phyloP scores from a whole-genome alignment of 2,797 vertebrate species.

The Xenopus petersii region DNA sequence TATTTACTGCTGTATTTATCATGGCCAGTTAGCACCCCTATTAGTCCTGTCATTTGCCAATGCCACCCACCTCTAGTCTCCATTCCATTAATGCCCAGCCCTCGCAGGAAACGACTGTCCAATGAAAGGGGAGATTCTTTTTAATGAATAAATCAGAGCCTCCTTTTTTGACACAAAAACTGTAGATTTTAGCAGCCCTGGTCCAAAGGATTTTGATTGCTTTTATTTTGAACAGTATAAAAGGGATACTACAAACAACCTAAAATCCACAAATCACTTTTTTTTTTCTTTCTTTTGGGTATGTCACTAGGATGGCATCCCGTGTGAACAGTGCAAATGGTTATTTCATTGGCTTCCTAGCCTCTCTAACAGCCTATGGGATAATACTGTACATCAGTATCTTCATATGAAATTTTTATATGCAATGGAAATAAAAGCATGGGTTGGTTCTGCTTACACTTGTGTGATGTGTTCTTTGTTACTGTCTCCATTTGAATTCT shows the following conservation, averaged over 20 bases:
- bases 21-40: slow-evolving; percentile 8
- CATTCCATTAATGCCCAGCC: slow-evolving; percentile 67
- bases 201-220: slow-evolving; percentile 90
- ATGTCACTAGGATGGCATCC: slow-evolving; percentile 91
- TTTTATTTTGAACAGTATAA: slow-evolving; percentile 82
- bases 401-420: slow-evolving; percentile 99
- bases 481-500: no score
- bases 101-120: slow-evolving; percentile 56
- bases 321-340: slow-evolving; percentile 93
- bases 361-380: slow-evolving; percentile 97
- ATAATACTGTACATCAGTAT: slow-evolving; percentile 97
- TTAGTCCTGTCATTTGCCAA: slow-evolving; percentile 30
- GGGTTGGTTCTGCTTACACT: slow-evolving; percentile 90
- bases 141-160: slow-evolving; percentile 65
- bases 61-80: slow-evolving; percentile 41
- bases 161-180: slow-evolving; percentile 96
- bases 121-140: slow-evolving; percentile 66
- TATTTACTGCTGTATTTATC: no score
- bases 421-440: slow-evolving; percentile 99
- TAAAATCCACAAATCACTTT: slow-evolving; percentile 77
- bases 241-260: slow-evolving; percentile 83
- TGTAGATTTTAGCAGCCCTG: slow-evolving; percentile 99
- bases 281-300: slow-evolving; percentile 69
- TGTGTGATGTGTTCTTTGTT: slow-evolving; percentile 52
- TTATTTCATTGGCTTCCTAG: slow-evolving; percentile 92